Base-by-base conservation (phyloP, 2,888 invertebrate genomes). In the Lasioglossum malachurum region DNA sequence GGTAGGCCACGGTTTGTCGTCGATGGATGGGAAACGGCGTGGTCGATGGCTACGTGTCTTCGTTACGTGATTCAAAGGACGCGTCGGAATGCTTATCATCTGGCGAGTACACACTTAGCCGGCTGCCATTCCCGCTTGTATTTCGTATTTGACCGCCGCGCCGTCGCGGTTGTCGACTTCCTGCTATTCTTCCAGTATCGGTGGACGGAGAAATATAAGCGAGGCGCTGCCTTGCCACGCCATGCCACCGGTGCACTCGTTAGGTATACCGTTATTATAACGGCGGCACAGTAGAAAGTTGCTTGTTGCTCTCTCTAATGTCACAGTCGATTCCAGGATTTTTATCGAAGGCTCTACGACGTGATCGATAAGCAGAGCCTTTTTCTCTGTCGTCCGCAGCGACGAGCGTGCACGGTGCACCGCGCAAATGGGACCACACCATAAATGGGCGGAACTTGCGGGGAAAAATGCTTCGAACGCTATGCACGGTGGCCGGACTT, bases 21-120 rank as follows among this genome's bases (percentile, higher is more conserved):
- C 67, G 72, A 46, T 76, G 57, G 80, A 83, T 84, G 86, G 84
- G 82, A 84, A 86, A 82, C 67, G 78, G 78, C 82, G 78, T 78
- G 88, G 82, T 67, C 67, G 35, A 73, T 41, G 49, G 49, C 75
- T 83, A 90, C 88, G 88, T 90, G 90, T 80, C 86, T 89, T 90
- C 89, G 84, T 90, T 90, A 89, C 88, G 80, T 84, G 86, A 88
- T 84, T 90, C 80, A 71, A 80, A 81, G 76, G 82, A 90, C 86
- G 83, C 88, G 78, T 78, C 69, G 90, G 90, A 90, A 90, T 90
- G 89, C 71, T 80, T 86, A 83, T 90, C 83, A 81, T 88, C 67
- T 78, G 71, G 53, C 57, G 46, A 23, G 57, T 49, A 77, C 76
- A n/a, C 78, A 53, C 64, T 80, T 57, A 75, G 67, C 71, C 75